Evolutionary conservation across 2,888 invertebrate species (phyloP), one percentile per base, ranked within the genome.

Genomic region (Stratiomys singularior): DNA sequence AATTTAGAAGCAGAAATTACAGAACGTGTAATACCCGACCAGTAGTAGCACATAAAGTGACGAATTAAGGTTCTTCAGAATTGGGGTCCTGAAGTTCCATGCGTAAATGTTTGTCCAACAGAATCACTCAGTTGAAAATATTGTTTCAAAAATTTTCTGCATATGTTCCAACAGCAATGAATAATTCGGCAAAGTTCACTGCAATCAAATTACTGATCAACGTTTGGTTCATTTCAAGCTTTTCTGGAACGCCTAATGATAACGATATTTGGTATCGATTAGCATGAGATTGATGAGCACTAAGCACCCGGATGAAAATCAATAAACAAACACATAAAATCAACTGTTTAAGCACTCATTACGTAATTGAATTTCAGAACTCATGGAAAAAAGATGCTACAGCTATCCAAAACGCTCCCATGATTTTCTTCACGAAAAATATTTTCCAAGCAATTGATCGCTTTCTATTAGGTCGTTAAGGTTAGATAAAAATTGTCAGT

Each of bases 381-480:
- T 56, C 56, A 30, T 72, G 71, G 27, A 28, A 56, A 72, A 56
- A 28, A 37, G 37, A 28, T n/a, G 11, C 52, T 28, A 25, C 52
- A 28, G 9, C 71, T 18, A 52, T 52, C n/a, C 9, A 56, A 56
- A 72, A 52, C 56, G 27, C 23, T 21, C 69, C 47, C 46, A 46
- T 72, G 27, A 72, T 28, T 56, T 52, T 56, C 11, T 27, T 72
- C n/a, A 7, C 27, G 28, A 27, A 28, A 72, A 72, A 72, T 56
- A 72, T 72, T 72, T 0, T 72, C 47, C 52, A 72, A 72, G n/a
- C n/a, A 52, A 72, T 72, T 72, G 15, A 67, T 27, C 11, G 15
- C 7, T 52, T 5, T 52, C 18, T 52, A 30, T 64, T 30, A 5
- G n/a, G 56, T 28, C 30, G 56, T 9, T 15, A 23, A 18, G 15